Evolutionary conservation across 2,113 vertebrate species (phyloP), one percentile per base, ranked within the genome.

Genomic region (Bos indicus): DNA sequence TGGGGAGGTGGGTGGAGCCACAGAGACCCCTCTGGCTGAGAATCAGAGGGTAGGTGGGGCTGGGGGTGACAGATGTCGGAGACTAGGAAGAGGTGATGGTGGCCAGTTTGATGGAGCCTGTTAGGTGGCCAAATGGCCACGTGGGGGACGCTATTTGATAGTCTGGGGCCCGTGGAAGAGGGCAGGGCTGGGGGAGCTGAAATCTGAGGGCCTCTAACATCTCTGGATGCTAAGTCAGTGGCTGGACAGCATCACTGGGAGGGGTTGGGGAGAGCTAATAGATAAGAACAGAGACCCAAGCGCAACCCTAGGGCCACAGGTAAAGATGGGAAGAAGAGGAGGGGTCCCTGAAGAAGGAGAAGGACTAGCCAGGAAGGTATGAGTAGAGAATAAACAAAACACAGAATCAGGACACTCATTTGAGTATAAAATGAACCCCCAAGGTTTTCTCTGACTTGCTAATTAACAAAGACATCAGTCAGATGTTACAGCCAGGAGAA

Each of bases 351-450:
- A 6, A 77, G 33, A n/a, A 14, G 3, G 17, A 0, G 2, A 46
- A n/a, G 11, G 48, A 21, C 9, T 0, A 48, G 6, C 51, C 48
- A 17, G 85, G 14, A 26, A 43, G 13, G 36, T 2, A 3, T 64
- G 46, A 21, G 33, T 25, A 30, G 4, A 43, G 48, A 21, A n/a
- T 6, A 52, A 6, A n/a, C 48, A 8, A 36, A 56, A 46, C n/a
- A 23, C 56, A 23, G 2, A n/a, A 26, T 17, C 11, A 0, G 1
- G 67, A n/a, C 7, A 15, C 81, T 36, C 21, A 1, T 0, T 0
- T 1, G 25, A 36, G 19, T 3, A 2, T 2, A 13, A 19, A 9
- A 33, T 0, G 9, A 36, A 8, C 14, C 15, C 46, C 3, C 23
- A 4, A 12, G 64, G 5, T 9, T 6, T 14, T 40, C 1, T 30